Evolutionary conservation across 2,113 vertebrate species (phyloP).

Genomic region (Mesocricetus auratus): DNA sequence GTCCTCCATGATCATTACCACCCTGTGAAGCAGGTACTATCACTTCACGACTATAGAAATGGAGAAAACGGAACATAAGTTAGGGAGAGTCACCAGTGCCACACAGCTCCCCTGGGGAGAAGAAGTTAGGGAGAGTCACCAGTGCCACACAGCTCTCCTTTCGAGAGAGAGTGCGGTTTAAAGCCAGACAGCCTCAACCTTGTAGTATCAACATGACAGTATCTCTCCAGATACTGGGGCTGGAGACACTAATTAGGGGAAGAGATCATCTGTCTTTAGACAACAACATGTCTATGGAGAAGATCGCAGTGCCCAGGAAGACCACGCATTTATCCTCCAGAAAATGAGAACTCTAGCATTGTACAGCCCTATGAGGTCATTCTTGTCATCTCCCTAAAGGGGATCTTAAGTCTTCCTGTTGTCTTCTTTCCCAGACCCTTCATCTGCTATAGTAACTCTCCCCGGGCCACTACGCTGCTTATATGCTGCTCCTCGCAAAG

Average conservation of each 20-base stretch:
- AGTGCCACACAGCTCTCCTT: background rate
- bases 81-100: background rate
- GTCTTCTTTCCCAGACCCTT: background rate
- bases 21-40: background rate
- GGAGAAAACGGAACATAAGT: background rate
- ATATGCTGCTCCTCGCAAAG: background rate
- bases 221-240: background rate
- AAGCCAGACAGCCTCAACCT: background rate
- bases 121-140: too few species aligned
- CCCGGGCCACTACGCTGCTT: background rate
- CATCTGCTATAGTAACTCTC: background rate
- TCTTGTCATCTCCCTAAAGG: background rate
- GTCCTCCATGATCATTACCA: background rate
- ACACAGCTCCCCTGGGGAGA: background rate
- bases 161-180: background rate
- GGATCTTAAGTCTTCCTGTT: background rate
- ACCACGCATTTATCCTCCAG: background rate
- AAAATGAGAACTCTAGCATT: background rate
- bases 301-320: background rate
- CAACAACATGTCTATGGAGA: background rate
- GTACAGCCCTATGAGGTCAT: background rate
- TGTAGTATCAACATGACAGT: background rate
- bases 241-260: background rate
- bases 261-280: background rate
- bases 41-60: background rate